These are phyloP conservation scores for Platycercus adscitus DNA, from an alignment of 2,113 vertebrate species.

Conservation along the genomic window DNA sequence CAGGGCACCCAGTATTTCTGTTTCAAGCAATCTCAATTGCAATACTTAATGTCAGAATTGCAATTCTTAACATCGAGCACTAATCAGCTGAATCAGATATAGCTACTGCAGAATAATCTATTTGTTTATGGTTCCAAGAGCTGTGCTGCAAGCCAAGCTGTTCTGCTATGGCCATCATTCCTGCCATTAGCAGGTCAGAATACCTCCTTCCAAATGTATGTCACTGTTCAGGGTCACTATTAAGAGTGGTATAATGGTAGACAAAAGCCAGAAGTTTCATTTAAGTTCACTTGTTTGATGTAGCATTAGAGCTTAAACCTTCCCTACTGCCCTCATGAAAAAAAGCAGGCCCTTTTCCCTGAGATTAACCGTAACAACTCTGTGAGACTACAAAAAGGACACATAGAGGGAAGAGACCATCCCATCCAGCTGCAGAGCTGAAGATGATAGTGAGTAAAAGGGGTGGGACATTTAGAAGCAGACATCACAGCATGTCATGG, in stretches of 20 bases:
- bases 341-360: neutral
- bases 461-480: neutral
- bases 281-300: neutral
- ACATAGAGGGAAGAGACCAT: neutral
- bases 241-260: neutral
- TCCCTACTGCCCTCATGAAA: neutral
- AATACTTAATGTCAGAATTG: neutral
- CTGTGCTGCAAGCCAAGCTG: neutral
- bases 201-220: neutral
- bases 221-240: neutral
- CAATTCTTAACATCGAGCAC: neutral
- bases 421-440: neutral
- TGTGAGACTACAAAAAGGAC: neutral
- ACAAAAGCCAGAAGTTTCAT: neutral
- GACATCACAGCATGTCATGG: fast-evolving
- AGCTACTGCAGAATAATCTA: neutral
- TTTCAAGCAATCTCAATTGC: neutral
- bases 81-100: neutral
- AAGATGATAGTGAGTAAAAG: neutral
- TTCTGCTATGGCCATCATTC: neutral
- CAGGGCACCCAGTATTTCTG: neutral
- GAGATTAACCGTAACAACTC: neutral
- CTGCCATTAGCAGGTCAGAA: neutral
- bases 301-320: neutral
- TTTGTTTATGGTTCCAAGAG: neutral